Evolutionary conservation across 2,888 invertebrate species (phyloP).

Genomic region (Cataglyphis altisquamis): DNA sequence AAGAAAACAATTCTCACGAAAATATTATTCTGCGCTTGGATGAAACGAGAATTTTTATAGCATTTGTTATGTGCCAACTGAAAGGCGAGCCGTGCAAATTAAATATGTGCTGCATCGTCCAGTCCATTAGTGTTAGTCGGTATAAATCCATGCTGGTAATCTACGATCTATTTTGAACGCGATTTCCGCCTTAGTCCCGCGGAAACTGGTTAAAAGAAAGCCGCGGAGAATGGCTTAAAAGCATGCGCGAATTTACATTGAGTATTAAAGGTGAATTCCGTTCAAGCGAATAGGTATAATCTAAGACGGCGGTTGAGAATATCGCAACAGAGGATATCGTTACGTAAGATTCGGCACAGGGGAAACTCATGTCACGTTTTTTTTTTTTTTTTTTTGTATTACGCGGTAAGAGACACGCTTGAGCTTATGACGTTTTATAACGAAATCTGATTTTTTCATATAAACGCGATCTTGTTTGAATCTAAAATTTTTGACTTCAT

Average conservation of each 20-base stretch:
- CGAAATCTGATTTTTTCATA: slow-evolving; percentile 46
- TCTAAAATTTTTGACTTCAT: not conserved
- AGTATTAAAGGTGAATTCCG: slow-evolving; percentile 50
- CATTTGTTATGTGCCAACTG: slow-evolving; percentile 1
- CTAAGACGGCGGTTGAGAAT: slow-evolving; percentile 62
- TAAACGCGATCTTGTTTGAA: slow-evolving; percentile 22
- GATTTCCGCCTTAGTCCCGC: slow-evolving; percentile 60
- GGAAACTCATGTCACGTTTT: slow-evolving; percentile 57
- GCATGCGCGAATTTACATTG: slow-evolving; percentile 53
- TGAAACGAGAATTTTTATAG: not conserved
- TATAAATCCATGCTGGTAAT: slow-evolving; percentile 37
- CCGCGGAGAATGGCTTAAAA: slow-evolving; percentile 23
- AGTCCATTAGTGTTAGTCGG: slow-evolving; percentile 36
- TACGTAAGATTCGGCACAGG: slow-evolving; percentile 67
- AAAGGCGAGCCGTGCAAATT: slow-evolving; percentile 29
- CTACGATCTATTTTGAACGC: slow-evolving; percentile 35
- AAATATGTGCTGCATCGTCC: slow-evolving; percentile 13
- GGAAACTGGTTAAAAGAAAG: slow-evolving; percentile 67
- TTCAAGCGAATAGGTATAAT: slow-evolving; percentile 57
- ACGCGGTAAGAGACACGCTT: slow-evolving; percentile 57
- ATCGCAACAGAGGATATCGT: slow-evolving; percentile 79
- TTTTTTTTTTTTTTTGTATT: slow-evolving; percentile 59
- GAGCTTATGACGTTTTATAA: slow-evolving; percentile 58
- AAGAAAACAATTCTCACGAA: slow-evolving; percentile 1
- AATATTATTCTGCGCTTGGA: not conserved